phyloP scores from a whole-genome alignment of 2,888 invertebrate genomes.

The Ceramica pisi region DNA sequence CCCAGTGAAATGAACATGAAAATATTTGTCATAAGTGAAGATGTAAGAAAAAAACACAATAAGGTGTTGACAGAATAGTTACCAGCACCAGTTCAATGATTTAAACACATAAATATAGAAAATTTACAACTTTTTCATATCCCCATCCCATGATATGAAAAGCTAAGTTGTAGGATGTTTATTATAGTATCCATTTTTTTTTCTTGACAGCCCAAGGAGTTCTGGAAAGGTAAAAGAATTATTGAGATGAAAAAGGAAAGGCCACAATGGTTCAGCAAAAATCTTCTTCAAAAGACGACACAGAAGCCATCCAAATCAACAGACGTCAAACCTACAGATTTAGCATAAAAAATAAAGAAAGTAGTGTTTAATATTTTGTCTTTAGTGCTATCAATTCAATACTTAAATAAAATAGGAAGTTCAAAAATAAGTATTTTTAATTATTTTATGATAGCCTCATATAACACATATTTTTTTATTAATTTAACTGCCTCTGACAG shows the following conservation, averaged over 20 bases:
- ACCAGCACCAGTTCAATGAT: no score
- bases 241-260: conserved; percentile 96
- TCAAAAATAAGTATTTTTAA: conserved; percentile 23
- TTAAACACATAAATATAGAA: no score
- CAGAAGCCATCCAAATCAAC: conserved; percentile 93
- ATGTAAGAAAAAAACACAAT: no score
- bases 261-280: conserved; percentile 97
- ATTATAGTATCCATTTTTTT: neutral
- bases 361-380: conserved; percentile 24
- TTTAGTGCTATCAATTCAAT: conserved; percentile 39
- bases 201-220: conserved; percentile 89
- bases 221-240: conserved; percentile 93
- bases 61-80: no score
- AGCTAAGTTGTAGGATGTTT: no score
- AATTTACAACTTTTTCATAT: no score
- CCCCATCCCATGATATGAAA: no score
- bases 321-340: conserved; percentile 94
- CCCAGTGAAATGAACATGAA: no score
- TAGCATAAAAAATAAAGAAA: conserved; percentile 88
- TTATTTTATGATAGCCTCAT: conserved; percentile 4
- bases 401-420: conserved; percentile 36
- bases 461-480: conserved; percentile 8
- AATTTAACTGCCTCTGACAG: neutral
- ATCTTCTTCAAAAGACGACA: conserved; percentile 95
- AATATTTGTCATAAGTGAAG: no score